Evolutionary conservation across 2,113 vertebrate genomes (phyloP), one percentile per base, ranked within the genome.

Genomic region (Ammospiza nelsoni): DNA sequence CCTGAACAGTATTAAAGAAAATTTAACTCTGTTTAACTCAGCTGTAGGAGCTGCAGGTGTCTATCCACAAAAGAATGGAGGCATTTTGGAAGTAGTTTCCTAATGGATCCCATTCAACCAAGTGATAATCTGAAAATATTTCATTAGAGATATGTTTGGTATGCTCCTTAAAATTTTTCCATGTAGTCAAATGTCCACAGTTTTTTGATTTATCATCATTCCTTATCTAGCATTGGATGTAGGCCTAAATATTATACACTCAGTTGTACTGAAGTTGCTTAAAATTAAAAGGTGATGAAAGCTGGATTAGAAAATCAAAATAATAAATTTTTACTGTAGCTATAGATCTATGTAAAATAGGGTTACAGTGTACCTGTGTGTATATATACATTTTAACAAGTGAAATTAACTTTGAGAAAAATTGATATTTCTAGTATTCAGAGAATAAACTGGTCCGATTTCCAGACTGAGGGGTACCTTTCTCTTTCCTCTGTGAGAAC

Each of bases 361-460:
- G 16, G 25, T 18, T 88, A 24, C 0, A 0, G 4, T 49, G 21
- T 41, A 35, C 1, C 0, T 21, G 1, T 37, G 16, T 66, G 2
- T 1, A 2, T 24, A 11, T 21, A 41, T 12, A 37, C 8, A n/a
- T 48, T 87, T 62, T 49, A 73, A 44, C 6, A 21, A 46, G 2
- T 23, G 1, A 69, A 43, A 65, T 83, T 37, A 33, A 16, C 28
- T 68, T 18, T 49, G 12, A 65, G 25, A 46, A 87, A 87, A 77
- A 71, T 2, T 0, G 10, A 2, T n/a, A 46, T 80, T 41, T 18
- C 14, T 51, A 22, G 18, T 39, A 10, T 35, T 74, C 12, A 78
- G 52, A 66, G 25, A 79, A 79, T 20, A 79, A 48, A 82, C 28
- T 31, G 18, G 43, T 52, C 4, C 29, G 6, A 35, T 54, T n/a